A percentile compares a stretch with the other conserved stretches of the same genome.
Evolutionary conservation across 2,797 vertebrate genomes (phyloP).

Genomic region (Hephaestus fuliginosus): DNA sequence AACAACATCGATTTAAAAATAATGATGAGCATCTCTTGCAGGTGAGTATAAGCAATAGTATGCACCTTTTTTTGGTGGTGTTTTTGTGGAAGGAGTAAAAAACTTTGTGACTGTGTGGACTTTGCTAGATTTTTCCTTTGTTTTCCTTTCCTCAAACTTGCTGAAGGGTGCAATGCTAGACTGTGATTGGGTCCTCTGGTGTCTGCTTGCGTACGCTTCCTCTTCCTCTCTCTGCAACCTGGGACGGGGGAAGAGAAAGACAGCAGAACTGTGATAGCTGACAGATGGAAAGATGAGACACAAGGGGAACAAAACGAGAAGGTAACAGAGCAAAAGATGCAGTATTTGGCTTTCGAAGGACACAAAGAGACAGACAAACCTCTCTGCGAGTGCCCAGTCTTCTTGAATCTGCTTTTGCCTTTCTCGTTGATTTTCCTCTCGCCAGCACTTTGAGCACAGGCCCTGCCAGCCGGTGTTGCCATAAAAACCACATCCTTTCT

Average conservation of each 20-base stretch:
- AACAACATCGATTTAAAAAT: neutral
- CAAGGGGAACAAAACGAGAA: neutral
- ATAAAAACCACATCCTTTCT: constrained; percentile 96
- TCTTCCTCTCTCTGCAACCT: constrained; percentile 96
- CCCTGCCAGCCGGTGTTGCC: constrained; percentile 95
- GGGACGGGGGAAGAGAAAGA: constrained; percentile 42
- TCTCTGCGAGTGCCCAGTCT: constrained; percentile 94
- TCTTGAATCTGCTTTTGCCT: constrained; percentile 96
- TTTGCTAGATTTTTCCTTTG: constrained; percentile 92
- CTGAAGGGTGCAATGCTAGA: constrained; percentile 87
- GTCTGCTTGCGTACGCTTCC: constrained; percentile 91
- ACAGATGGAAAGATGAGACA: neutral
- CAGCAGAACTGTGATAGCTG: neutral
- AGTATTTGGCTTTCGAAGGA: neutral
- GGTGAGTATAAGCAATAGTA: neutral
- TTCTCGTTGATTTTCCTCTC: constrained; percentile 93
- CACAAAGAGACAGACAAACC: constrained; percentile 79
- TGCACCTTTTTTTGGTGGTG: constrained; percentile 92
- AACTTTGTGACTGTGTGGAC: constrained; percentile 97
- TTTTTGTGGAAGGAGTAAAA: constrained; percentile 92
- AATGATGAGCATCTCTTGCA: neutral
- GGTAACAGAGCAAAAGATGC: neutral
- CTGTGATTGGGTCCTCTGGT: constrained; percentile 87
- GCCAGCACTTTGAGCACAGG: constrained; percentile 97
- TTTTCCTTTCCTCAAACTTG: constrained; percentile 96